Evolutionary conservation across 1,140 invertebrate species (phyloP).

Genomic region (Aphis craccivora): DNA sequence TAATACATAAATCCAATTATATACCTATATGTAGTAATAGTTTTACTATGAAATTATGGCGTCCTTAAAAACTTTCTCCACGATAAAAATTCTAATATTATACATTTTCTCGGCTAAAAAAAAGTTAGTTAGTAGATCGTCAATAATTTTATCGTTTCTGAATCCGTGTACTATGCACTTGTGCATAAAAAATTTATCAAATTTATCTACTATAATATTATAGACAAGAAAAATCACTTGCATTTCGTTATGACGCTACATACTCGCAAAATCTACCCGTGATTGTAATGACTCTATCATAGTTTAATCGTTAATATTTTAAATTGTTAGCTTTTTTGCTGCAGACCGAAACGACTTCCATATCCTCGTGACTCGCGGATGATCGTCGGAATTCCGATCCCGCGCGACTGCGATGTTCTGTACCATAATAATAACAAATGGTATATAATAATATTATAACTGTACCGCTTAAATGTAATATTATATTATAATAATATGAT

Average conservation of each 20-base stretch:
- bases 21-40: neutral
- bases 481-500: neutral
- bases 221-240: neutral
- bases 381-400: neutral
- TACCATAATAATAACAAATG: neutral
- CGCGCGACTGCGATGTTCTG: neutral
- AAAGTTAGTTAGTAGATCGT: neutral
- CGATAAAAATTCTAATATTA: neutral
- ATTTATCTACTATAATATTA: neutral
- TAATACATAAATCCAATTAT: neutral
- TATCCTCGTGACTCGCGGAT: too few species aligned
- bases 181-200: neutral
- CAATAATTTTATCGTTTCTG: neutral
- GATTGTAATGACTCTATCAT: neutral
- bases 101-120: neutral
- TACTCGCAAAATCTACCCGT: neutral
- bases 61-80: neutral
- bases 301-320: neutral
- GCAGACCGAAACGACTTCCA: neutral
- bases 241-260: neutral
- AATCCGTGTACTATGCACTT: neutral
- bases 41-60: neutral
- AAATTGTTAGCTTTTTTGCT: neutral
- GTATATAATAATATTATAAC: neutral
- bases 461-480: neutral